Base-by-base conservation (phyloP, 1,140 invertebrate genomes). In the Nomia melanderi region DNA sequence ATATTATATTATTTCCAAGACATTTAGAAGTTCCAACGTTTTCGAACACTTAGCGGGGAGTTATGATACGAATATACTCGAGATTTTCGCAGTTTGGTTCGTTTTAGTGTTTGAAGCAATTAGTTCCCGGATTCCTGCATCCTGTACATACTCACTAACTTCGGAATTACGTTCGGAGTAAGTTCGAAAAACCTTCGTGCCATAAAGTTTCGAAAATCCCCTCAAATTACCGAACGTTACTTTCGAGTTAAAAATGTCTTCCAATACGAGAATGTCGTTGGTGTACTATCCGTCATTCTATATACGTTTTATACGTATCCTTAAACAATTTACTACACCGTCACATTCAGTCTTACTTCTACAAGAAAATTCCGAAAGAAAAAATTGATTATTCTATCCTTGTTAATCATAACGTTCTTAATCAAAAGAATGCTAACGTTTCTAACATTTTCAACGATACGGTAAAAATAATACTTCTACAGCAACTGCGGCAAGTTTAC, bases 21-120 rank as follows among this genome's bases (percentile, higher is more conserved):
- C n/a, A 17, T 50, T 50, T 50, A 23, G 47, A 50, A 50, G 4
- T 50, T 50, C n/a, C 20, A n/a, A 50, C 20, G 47, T 50, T 50
- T 50, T n/a, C 47, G n/a, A n/a, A n/a, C n/a, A n/a, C n/a, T n/a
- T n/a, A n/a, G n/a, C 17, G n/a, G 3, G 6, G 20, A 50, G 47
- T 62, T 72, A 72, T 50, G 50, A 20, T 20, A 17, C 14, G 41
- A 8, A 53, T 17, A 6, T 39, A 44, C 36, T 73, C 23, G 33
- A 73, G 31, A 25, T 54, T 64, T 74, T 54, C 20, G 8, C 3
- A 41, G 17, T 54, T 39, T 47, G 33, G 25, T 64, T 73, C 70
- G 70, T 73, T 73, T 53, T 53, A 31, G 39, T 60, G 62, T 74
- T 65, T 47, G 47, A n/a, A 5, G 62, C 62, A 74, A 74, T 74